Evolutionary conservation across 1,140 invertebrate genomes (phyloP).

Genomic region (Scaptomyza montana): DNA sequence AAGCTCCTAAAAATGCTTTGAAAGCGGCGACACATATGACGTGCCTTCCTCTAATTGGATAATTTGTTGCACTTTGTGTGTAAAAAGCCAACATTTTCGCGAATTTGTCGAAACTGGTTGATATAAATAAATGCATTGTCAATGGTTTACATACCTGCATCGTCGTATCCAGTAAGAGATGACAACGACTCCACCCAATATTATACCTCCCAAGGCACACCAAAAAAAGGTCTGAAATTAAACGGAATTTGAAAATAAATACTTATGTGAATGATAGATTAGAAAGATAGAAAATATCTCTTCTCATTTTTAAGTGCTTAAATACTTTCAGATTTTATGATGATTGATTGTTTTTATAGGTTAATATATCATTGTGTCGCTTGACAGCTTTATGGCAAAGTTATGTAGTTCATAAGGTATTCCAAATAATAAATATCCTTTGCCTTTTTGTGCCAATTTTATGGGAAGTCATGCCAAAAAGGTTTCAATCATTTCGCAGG

Average conservation of each 20-base stretch:
- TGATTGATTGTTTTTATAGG: conserved; percentile 25
- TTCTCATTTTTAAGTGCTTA: too few species aligned
- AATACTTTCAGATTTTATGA: not conserved
- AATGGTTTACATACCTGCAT: conserved; percentile 79
- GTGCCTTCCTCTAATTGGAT: conserved; percentile 55
- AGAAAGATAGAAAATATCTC: not conserved
- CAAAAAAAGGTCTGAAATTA: conserved; percentile 81
- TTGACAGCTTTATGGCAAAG: conserved; percentile 44
- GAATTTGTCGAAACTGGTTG: too few species aligned
- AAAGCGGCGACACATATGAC: conserved; percentile 1
- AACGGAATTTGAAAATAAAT: not conserved
- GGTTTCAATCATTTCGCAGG: conserved; percentile 11
- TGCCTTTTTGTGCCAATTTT: conserved; percentile 11
- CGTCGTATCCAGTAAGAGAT: conserved; percentile 84
- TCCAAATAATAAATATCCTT: conserved; percentile 2
- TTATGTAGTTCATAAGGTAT: conserved; percentile 46
- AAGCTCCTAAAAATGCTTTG: conserved; percentile 29
- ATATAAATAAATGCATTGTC: not conserved
- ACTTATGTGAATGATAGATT: not conserved
- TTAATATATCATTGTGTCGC: conserved; percentile 24
- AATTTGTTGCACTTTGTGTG: not conserved
- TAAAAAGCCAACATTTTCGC: too few species aligned
- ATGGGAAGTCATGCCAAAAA: not conserved
- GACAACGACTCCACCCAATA: conserved; percentile 81
- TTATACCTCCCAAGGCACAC: conserved; percentile 83